Evolutionary conservation across 2,888 invertebrate species (phyloP).

Genomic region (Neoaliturus tenellus): DNA sequence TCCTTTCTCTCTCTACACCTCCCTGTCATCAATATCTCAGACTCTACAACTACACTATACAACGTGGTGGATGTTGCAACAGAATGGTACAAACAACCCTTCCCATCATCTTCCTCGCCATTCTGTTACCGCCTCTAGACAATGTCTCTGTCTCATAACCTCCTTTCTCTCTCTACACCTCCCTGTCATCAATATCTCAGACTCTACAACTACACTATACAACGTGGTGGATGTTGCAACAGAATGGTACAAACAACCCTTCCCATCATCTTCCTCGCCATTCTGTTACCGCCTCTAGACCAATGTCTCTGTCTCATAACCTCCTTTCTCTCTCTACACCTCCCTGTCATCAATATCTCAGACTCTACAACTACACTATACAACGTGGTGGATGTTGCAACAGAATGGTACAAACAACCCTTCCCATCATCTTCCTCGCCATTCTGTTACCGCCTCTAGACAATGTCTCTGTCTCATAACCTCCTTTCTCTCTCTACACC

Average conservation of each 20-base stretch:
- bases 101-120: too few species aligned
- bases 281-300: neutral
- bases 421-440: conserved; percentile 12
- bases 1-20: neutral
- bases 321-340: neutral
- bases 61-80: too few species aligned
- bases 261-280: neutral
- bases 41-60: too few species aligned
- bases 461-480: neutral
- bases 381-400: neutral
- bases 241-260: neutral
- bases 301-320: neutral
- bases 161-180: neutral
- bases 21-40: too few species aligned
- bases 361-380: neutral
- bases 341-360: neutral
- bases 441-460: conserved; percentile 7
- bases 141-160: too few species aligned
- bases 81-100: too few species aligned
- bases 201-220: neutral
- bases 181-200: neutral
- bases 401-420: neutral
- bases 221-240: neutral
- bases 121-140: too few species aligned
- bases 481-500: neutral